Conservation (phyloP, 2,797 vertebrate species). For the Momotus momota region DNA sequence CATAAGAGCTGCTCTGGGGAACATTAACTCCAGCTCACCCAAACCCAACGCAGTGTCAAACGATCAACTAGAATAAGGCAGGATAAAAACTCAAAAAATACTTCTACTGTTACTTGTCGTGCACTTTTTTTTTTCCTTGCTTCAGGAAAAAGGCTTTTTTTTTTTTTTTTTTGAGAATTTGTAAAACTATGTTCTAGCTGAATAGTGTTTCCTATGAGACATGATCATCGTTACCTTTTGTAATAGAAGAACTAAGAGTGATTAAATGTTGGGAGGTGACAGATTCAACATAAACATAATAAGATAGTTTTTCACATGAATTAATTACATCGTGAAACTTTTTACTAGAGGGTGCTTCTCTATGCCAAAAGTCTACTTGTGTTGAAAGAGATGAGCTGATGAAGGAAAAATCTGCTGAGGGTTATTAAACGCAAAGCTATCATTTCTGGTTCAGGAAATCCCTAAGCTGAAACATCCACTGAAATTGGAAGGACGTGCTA, state of each 20-base stretch:
- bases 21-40: no score
- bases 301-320: neutral
- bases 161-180: neutral
- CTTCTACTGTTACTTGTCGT: neutral
- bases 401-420: neutral
- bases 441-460: neutral
- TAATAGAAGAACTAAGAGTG: neutral
- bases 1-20: no score
- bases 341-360: neutral
- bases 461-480: neutral
- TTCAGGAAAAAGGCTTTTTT: neutral
- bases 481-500: neutral
- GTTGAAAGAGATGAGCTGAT: neutral
- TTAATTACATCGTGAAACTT: neutral
- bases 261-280: neutral
- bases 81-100: neutral
- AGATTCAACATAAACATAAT: neutral
- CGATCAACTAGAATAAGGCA: neutral
- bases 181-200: neutral
- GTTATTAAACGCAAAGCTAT: conserved; percentile 10
- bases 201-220: neutral
- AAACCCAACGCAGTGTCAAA: neutral
- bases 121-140: neutral
- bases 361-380: neutral
- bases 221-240: neutral